Conservation (phyloP, 2,888 invertebrate species). For the Hermodice carunculata region DNA sequence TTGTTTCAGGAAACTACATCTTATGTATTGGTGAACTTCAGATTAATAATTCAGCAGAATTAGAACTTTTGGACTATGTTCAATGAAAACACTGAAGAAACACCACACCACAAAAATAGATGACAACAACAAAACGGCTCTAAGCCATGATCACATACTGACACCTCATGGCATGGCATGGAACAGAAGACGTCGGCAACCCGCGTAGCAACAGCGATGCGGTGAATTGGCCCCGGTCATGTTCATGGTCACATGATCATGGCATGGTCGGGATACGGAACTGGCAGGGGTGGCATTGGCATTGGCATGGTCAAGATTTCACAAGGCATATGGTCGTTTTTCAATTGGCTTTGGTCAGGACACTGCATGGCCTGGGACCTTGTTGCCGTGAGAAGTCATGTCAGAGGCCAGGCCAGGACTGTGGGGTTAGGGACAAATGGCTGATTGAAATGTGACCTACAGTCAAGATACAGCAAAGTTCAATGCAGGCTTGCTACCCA, state of each 20-base stretch:
- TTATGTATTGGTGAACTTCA: too few species aligned
- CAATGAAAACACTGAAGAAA: conserved; percentile 9
- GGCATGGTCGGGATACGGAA: conserved; percentile 28
- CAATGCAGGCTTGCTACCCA: too few species aligned
- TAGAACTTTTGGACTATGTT: too few species aligned
- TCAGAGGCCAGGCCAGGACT: conserved; percentile 6
- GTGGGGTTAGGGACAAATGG: background rate
- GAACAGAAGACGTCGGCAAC: conserved; percentile 1
- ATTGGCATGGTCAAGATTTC: background rate
- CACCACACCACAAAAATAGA: conserved; percentile 10
- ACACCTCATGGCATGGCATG: conserved; percentile 18
- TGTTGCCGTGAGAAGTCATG: too few species aligned
- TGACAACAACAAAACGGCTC: conserved; percentile 20
- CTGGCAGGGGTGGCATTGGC: background rate
- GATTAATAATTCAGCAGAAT: too few species aligned
- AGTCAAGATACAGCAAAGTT: too few species aligned
- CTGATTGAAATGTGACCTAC: too few species aligned
- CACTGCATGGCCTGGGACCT: too few species aligned
- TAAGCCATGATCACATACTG: conserved; percentile 19
- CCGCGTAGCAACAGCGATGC: conserved; percentile 17
- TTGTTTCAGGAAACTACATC: too few species aligned
- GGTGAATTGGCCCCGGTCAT: conserved; percentile 17
- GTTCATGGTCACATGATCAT: conserved; percentile 22
- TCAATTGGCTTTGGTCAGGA: too few species aligned
- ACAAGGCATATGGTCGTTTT: too few species aligned